These are phyloP conservation scores for Nasua narica DNA, from an alignment of 2,797 vertebrate species.

Conservation along the genomic window DNA sequence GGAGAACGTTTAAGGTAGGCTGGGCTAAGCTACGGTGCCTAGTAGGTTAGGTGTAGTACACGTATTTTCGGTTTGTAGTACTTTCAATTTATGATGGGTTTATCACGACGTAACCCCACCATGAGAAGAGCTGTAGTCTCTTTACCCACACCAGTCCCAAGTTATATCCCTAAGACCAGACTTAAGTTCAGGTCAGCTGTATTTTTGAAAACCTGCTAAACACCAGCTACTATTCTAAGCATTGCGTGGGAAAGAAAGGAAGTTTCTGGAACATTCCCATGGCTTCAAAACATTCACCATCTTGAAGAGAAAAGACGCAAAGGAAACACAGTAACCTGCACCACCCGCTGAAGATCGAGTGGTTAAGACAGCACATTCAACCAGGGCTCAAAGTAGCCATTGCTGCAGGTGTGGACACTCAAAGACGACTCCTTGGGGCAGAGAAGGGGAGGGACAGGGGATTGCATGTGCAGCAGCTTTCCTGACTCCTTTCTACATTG, in stretches of 20 bases:
- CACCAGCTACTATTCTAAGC: too few relatives aligned
- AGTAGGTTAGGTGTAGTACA: background rate
- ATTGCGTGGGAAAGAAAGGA: background rate
- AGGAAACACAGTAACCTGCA: background rate
- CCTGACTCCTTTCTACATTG: background rate
- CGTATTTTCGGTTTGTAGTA: background rate
- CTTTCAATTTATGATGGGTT: background rate
- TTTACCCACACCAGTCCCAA: background rate
- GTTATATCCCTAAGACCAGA: background rate
- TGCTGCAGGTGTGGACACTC: too few relatives aligned
- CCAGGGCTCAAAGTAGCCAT: background rate
- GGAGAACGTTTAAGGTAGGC: background rate
- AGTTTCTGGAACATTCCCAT: background rate
- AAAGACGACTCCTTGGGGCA: rapidly evolving
- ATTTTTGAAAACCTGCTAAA: background rate
- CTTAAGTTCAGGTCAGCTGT: background rate
- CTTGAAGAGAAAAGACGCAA: background rate
- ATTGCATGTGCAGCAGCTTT: background rate
- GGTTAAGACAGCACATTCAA: background rate
- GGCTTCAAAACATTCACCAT: background rate
- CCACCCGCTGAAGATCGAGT: background rate
- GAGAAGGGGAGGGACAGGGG: background rate
- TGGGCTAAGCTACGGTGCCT: background rate
- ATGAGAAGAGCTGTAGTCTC: background rate
- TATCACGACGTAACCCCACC: background rate